Base-by-base conservation (phyloP, 1,140 invertebrate genomes). In the Andricus grossulariae region DNA sequence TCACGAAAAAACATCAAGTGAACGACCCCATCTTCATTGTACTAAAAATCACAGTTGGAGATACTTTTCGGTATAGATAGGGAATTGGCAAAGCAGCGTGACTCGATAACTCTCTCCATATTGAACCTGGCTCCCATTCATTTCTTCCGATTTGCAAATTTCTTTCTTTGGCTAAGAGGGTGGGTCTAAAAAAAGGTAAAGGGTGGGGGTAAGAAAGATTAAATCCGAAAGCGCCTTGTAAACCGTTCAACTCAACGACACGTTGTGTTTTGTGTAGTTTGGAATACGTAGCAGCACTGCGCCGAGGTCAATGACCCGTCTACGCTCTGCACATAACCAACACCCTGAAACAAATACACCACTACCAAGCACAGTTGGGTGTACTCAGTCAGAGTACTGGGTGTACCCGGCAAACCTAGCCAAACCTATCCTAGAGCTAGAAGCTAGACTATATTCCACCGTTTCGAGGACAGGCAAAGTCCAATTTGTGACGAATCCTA, bases 221-320 rank as follows among this genome's bases (percentile, higher is more conserved):
- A 83, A 86, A 88, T 87, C 83, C 76, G 82, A 86, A 88, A 87
- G 80, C 79, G 79, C 74, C 80, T 83, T 82, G 82, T 83, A 86
- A 86, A 79, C 54, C 81, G 81, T 66, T 25, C 78, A 82, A 83
- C 78, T 25, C 78, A 82, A 83, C 78, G 83, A 80, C 60, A 83
- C 75, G 80, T 84, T 88, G 81, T 83, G 83, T 88, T 89, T 89
- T 88, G 87, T 86, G 81, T 85, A 88, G 85, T 88, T 88, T 86
- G 82, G 85, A 88, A 89, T 87, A 88, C 81, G 83, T 85, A 45
- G 76, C 85, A 87, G 77, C 83, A 75, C 85, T 84, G 82, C 84
- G 83, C 83, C 81, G 83, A 74, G 89, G 88, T 90, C 90, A 85
- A 88, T 82, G 89, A 90, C 88, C 90, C 88, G 89, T 89, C 88